phyloP scores from a whole-genome alignment of 2,113 vertebrate species.

The Ginglymostoma cirratum region DNA sequence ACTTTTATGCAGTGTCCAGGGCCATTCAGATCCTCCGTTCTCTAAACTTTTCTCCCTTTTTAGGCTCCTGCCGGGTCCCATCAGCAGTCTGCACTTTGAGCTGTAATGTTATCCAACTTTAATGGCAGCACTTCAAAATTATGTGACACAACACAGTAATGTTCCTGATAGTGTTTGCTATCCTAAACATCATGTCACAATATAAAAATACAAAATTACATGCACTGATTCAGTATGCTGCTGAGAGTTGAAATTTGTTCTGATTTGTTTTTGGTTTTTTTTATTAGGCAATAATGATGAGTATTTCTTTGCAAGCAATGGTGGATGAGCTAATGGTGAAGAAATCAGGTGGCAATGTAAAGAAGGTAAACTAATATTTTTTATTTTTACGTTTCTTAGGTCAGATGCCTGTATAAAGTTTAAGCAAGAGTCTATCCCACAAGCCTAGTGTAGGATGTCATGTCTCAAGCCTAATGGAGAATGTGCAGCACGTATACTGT shows the following conservation, averaged over 20 bases:
- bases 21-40: background rate
- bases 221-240: background rate
- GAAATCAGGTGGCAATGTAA: conserved; percentile 92
- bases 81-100: background rate
- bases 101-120: background rate
- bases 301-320: conserved; percentile 96
- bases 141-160: background rate
- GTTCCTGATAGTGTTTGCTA: background rate
- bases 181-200: background rate
- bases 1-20: background rate
- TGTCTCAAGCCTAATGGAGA: background rate
- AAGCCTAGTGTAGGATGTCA: background rate
- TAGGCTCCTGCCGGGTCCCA: background rate
- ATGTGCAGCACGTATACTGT: no score
- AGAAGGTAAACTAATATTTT: conserved; percentile 69
- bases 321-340: conserved; percentile 98
- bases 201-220: background rate
- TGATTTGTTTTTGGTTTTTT: conserved; percentile 26
- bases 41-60: background rate
- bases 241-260: background rate
- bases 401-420: background rate
- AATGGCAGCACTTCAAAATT: background rate
- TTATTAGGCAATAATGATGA: conserved; percentile 95
- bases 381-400: background rate
- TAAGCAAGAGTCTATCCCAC: background rate